Evolutionary conservation across 1,140 invertebrate species (phyloP), one percentile per base, ranked within the genome.

Genomic region (Heterodera schachtii): DNA sequence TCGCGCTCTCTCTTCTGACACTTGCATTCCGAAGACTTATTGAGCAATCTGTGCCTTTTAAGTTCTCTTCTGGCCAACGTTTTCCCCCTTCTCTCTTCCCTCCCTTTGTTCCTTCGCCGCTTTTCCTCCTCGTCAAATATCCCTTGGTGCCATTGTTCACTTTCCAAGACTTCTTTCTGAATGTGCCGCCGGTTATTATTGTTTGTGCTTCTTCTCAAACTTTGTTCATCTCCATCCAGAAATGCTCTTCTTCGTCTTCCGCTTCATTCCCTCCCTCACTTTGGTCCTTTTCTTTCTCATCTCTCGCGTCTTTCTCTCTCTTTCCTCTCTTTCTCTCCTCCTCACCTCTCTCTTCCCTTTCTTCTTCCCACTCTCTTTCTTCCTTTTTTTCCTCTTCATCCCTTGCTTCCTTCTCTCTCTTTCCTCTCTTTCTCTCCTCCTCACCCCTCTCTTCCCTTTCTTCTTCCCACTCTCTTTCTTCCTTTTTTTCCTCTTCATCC

Each of bases 131-230:
- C 21, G 11, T 73, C 80, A 57, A 87, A 71, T 52, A 81, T 75
- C 41, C 87, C 86, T 80, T 87, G 86, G 73, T 75, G 87, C 86
- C 86, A 87, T 70, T 85, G 57, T 31, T 80, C 60, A 4, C 80
- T 75, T 47, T 83, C 79, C 9, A 86, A 21, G 13, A 84, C 19
- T 80, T 86, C 85, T 75, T 84, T 44, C 84, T 84, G 46, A 81
- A 86, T 70, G 79, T 41, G 9, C 16, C 52, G 4, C 47, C 47
- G 31, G 2, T 81, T 41, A 70, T 11, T n/a, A 80, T 44, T 80
- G 43, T 21, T 57, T 6, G 8, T 81, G 69, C 81, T 6, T 82
- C 64, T 81, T 69, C n/a, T n/a, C 66, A 70, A 5, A 85, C 82
- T 16, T 80, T n/a, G 31, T 84, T 49, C 3, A 47, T 69, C n/a